phyloP scores from a whole-genome alignment of 2,113 vertebrate genomes.

The Speoplatyrhinus poulsoni region DNA sequence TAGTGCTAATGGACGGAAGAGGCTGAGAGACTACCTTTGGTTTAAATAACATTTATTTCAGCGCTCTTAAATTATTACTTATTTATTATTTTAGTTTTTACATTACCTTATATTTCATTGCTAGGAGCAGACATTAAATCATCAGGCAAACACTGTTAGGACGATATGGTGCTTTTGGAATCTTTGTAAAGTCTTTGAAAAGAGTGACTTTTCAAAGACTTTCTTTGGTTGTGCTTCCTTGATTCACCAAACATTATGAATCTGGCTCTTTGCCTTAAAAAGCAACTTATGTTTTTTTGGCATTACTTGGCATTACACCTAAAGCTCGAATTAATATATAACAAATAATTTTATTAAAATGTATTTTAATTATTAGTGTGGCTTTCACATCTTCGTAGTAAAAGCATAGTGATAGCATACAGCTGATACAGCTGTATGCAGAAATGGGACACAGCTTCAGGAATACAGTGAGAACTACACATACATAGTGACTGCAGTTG shows the following conservation, averaged over 20 bases:
- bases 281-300: conserved; percentile 38
- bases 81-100: too few relatives aligned
- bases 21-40: too few relatives aligned
- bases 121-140: background rate
- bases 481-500: conserved; percentile 64
- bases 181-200: conserved; percentile 12
- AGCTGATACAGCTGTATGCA: conserved; percentile 43
- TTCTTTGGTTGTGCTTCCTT: conserved; percentile 30
- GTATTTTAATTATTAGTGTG: conserved; percentile 36
- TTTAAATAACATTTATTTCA: too few relatives aligned
- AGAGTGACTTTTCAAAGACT: conserved; percentile 44
- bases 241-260: conserved; percentile 55
- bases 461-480: conserved; percentile 53
- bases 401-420: too few relatives aligned
- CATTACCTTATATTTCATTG: background rate
- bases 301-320: conserved; percentile 19
- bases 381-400: too few relatives aligned
- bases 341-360: conserved; percentile 25
- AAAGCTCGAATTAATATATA: conserved; percentile 30
- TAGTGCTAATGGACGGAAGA: too few relatives aligned
- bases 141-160: conserved; percentile 20
- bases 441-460: conserved; percentile 56
- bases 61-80: too few relatives aligned
- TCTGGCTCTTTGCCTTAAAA: conserved; percentile 40
- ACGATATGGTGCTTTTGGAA: conserved; percentile 22